Evolutionary conservation across 2,797 vertebrate genomes (phyloP).

Genomic region (Scomberomorus guttatus): DNA sequence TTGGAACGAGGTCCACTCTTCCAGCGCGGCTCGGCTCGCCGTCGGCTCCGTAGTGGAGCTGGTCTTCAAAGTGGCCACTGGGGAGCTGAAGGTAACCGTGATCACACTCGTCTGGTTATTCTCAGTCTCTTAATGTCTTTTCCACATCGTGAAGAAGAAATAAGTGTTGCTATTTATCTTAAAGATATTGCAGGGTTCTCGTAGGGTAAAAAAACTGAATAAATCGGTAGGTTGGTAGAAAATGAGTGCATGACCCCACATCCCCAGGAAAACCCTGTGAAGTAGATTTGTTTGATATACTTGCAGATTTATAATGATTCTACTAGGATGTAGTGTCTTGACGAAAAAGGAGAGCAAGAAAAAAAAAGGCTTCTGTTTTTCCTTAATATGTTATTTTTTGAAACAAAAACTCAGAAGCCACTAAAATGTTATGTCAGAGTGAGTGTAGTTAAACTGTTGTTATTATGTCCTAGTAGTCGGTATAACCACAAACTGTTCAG

Average conservation of each 20-base stretch:
- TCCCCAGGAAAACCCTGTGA: too few relatives aligned
- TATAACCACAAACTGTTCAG: not conserved
- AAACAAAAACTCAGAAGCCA: too few relatives aligned
- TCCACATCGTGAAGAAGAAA: not conserved
- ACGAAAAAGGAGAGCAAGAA: not conserved
- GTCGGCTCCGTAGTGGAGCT: slow-evolving; percentile 97
- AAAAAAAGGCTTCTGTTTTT: not conserved
- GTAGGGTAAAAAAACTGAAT: not conserved
- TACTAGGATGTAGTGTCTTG: not conserved
- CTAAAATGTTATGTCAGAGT: too few relatives aligned
- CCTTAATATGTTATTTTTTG: too few relatives aligned
- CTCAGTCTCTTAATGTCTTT: not conserved
- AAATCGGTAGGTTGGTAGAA: too few relatives aligned
- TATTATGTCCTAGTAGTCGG: too few relatives aligned
- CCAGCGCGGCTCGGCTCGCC: slow-evolving; percentile 93
- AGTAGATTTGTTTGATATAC: not conserved
- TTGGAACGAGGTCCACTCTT: slow-evolving; percentile 98
- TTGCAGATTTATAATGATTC: not conserved
- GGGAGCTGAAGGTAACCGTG: slow-evolving; percentile 92
- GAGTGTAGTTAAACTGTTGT: not conserved
- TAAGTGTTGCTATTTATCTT: not conserved
- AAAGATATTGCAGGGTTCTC: not conserved
- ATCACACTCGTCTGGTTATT: not conserved
- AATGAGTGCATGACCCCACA: too few relatives aligned
- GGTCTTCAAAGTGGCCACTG: slow-evolving; percentile 96